Conservation (phyloP, 1,140 invertebrate genomes). For the Thaumatotibia leucotreta region DNA sequence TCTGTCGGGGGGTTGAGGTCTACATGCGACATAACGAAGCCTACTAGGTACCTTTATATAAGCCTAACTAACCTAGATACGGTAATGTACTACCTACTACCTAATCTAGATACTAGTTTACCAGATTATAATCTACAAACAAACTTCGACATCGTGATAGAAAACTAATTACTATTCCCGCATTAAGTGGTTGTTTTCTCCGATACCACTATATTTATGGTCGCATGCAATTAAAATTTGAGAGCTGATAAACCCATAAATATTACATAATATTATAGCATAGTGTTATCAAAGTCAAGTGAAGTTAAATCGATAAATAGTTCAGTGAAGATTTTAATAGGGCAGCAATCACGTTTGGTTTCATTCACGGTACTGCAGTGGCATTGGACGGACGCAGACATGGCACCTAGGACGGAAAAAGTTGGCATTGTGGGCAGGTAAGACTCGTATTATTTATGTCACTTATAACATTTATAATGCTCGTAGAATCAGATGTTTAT, state of each 20-base stretch:
- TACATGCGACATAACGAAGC: no score
- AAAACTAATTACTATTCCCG: no score
- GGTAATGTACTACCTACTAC: no score
- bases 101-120: no score
- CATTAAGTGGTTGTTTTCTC: background rate
- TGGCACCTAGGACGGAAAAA: constrained; percentile 71
- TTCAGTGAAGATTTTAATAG: constrained; percentile 30
- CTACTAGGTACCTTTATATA: no score
- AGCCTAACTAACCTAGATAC: no score
- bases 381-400: constrained; percentile 22
- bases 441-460: constrained; percentile 8
- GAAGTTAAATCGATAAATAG: constrained; percentile 32
- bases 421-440: constrained; percentile 83
- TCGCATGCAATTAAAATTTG: background rate
- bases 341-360: constrained; percentile 7
- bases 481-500: no score
- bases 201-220: background rate
- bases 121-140: no score
- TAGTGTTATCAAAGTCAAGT: background rate
- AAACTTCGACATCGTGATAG: no score
- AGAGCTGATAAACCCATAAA: background rate
- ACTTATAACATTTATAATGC: no score
- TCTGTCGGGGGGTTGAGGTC: no score
- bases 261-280: background rate
- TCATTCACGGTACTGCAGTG: constrained; percentile 30